Percentiles rank a stretch among this genome's conserved stretches.
Conservation (phyloP, 1,140 invertebrate genomes). For the Campoletis sonorensis region DNA sequence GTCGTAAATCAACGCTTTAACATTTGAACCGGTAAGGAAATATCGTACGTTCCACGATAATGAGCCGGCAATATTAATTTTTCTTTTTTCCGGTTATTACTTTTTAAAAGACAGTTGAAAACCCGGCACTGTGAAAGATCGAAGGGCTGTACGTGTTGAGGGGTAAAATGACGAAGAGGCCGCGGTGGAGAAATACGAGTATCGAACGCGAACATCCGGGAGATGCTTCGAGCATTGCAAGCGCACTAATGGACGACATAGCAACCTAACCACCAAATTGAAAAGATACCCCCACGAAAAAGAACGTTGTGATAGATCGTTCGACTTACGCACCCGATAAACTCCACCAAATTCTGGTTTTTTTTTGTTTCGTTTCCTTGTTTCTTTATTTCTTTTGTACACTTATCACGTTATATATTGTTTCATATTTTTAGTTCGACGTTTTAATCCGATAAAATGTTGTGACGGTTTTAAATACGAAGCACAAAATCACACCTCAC, state of each 20-base stretch:
- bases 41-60: no score
- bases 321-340: background rate
- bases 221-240: background rate
- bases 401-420: background rate
- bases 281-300: background rate
- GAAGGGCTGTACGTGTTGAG: background rate
- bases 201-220: background rate
- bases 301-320: background rate
- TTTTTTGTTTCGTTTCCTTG: background rate
- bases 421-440: no score
- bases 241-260: slow-evolving; percentile 47
- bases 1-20: no score
- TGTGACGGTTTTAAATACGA: background rate
- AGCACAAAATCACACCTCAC: background rate
- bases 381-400: background rate
- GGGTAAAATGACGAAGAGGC: slow-evolving; percentile 10
- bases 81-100: background rate
- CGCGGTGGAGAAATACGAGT: slow-evolving; percentile 29
- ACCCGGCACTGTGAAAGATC: background rate
- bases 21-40: no score
- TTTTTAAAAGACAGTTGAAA: background rate
- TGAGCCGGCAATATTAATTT: no score
- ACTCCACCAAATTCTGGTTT: background rate
- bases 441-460: background rate
- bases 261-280: slow-evolving; percentile 60